Base-by-base conservation (phyloP, 2,113 vertebrate genomes). In the Coptodon rendalli region DNA sequence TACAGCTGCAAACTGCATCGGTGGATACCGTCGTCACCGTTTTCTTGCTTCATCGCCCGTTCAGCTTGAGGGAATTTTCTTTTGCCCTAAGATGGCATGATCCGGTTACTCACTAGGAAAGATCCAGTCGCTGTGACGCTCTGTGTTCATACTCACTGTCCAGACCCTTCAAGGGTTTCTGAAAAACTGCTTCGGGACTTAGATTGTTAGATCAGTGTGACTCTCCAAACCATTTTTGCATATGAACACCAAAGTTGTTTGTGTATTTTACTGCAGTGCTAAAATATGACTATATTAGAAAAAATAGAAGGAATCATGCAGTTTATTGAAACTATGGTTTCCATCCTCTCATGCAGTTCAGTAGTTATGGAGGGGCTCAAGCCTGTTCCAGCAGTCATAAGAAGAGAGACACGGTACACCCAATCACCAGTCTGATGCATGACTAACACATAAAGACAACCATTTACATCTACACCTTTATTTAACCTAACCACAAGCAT, bases 361-460 rank as follows among this genome's bases (percentile, higher is more conserved):
- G 14, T 61, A 19, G 57, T 11, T 61, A 34, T 61, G 59, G 57
- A 61, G 57, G 29, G 2, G 29, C 57, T 61, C 27, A 61, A 61
- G 57, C 57, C 14, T 61, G 0, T 61, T 61, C 14, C 57, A 17
- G 14, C 27, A 34, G 8, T 59, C 56, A 54, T 22, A 2, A 29
- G 57, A 14, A 61, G 61, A 0, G 17, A 66, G 17, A 36, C 61
- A 38, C 17, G 17, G 0, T 36, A 66, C 61, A 66, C 1, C 31
- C 2, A 1, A 59, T 59, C 27, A 59, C 13, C 56, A 19, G 9
- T 34, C 29, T 4, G 59, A 9, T 34, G 16, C 59, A 63, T 34
- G 59, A 34, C 16, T 34, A 63, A 34, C 2, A 19, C 59, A 63
- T 36, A 63, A 11, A 63, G 59, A 36, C 34, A 38, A 3, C 34